These are phyloP conservation scores for Python bivittatus DNA, from an alignment of 2,113 vertebrate genomes.

Conservation along the genomic window DNA sequence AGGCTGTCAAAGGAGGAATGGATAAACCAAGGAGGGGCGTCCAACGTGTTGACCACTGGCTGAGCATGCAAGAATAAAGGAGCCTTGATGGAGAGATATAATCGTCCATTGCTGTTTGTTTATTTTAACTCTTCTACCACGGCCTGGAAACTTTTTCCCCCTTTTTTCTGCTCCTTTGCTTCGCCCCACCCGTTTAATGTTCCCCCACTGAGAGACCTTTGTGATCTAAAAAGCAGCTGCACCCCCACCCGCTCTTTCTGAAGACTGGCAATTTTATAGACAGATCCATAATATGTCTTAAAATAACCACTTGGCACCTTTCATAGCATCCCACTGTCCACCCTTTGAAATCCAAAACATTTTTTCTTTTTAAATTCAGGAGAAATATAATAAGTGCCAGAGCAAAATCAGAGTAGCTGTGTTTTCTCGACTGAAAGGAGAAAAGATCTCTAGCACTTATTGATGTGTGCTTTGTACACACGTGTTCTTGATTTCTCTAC, in stretches of 20 bases:
- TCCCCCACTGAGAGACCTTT: conserved; percentile 67
- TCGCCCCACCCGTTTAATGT: conserved; percentile 54
- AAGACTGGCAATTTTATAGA: conserved; percentile 58
- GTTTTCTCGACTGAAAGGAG: neutral
- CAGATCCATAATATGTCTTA: conserved; percentile 64
- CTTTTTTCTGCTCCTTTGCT: conserved; percentile 16
- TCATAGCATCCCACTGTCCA: conserved; percentile 34
- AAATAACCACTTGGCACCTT: conserved; percentile 62
- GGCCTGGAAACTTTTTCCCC: conserved; percentile 78
- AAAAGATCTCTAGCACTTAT: neutral
- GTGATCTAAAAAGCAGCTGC: conserved; percentile 62
- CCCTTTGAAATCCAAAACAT: conserved; percentile 43
- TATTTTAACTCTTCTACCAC: conserved; percentile 89
- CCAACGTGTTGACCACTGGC: conserved; percentile 71
- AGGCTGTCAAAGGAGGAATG: conserved; percentile 67
- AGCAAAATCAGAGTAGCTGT: neutral
- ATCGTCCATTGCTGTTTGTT: conserved; percentile 85
- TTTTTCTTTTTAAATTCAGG: conserved; percentile 40
- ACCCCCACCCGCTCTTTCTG: conserved; percentile 29
- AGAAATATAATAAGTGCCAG: neutral
- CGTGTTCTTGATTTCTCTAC: neutral
- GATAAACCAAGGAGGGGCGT: conserved; percentile 69
- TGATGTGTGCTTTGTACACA: neutral
- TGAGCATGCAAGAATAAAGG: conserved; percentile 74
- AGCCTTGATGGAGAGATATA: conserved; percentile 81